Conservation (phyloP, 2,797 vertebrate species). For the Zalophus californianus region DNA sequence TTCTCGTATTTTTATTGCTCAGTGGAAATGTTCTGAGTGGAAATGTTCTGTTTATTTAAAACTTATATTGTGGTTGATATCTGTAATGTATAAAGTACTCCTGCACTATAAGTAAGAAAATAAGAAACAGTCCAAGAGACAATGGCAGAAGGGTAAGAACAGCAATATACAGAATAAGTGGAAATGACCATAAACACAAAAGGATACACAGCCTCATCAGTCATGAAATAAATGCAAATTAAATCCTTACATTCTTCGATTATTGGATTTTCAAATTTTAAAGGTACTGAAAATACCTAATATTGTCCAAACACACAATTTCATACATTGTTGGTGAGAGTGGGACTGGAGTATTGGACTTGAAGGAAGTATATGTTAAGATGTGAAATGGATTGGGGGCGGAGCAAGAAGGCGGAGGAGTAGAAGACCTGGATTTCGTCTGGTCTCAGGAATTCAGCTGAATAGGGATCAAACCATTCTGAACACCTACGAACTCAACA, state of each 20-base stretch:
- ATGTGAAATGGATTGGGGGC: not conserved
- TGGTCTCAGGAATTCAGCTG: no score
- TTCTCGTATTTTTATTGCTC: not conserved
- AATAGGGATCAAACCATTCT: no score
- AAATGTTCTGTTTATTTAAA: constrained; percentile 57
- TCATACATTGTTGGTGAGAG: not conserved
- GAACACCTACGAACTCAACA: no score
- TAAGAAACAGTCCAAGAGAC: not conserved
- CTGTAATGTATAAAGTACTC: not conserved
- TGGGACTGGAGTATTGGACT: not conserved
- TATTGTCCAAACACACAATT: constrained; percentile 25
- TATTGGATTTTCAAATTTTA: not conserved
- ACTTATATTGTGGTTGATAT: not conserved
- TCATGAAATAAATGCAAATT: not conserved
- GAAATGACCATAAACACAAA: not conserved
- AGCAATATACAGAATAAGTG: not conserved
- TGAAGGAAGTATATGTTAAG: not conserved
- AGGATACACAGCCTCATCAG: not conserved
- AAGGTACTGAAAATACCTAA: not conserved
- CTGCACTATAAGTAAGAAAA: not conserved
- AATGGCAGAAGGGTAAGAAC: not conserved
- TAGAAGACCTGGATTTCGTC: no score
- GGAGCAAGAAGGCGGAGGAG: no score
- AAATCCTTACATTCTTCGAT: not conserved
- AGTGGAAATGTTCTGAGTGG: not conserved